These are phyloP conservation scores for Uropsilus gracilis DNA, from an alignment of 2,113 vertebrate species.

Conservation along the genomic window DNA sequence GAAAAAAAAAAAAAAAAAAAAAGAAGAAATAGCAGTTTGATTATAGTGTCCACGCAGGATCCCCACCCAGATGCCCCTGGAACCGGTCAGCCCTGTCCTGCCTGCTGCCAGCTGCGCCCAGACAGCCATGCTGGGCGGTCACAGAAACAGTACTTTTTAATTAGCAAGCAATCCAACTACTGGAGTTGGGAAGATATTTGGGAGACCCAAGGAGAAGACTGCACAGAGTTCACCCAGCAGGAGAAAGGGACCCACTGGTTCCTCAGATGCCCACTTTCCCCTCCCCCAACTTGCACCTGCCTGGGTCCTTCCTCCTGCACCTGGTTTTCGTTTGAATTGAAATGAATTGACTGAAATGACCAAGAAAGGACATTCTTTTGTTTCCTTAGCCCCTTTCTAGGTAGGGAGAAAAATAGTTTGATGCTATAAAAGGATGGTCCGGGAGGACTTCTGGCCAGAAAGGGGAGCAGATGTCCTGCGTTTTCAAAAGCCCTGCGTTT, in stretches of 20 bases:
- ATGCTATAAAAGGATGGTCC: not conserved
- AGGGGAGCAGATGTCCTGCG: not conserved
- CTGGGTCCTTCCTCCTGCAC: not conserved
- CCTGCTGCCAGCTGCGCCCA: conserved; percentile 27
- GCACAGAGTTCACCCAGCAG: conserved; percentile 56
- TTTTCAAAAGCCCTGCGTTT: conserved; percentile 42
- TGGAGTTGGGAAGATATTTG: conserved; percentile 69
- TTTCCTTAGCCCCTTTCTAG: conserved; percentile 4
- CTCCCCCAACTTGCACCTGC: not conserved
- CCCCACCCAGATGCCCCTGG: too few relatives aligned
- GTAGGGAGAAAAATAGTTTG: conserved; percentile 36
- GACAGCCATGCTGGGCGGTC: conserved; percentile 48
- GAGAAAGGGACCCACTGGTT: conserved; percentile 13
- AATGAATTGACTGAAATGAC: not conserved
- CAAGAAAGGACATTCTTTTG: not conserved
- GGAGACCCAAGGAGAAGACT: not conserved
- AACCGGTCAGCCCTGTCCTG: too few relatives aligned
- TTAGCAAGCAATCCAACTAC: conserved; percentile 73
- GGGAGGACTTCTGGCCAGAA: conserved; percentile 27
- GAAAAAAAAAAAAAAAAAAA: not conserved
- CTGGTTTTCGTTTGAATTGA: conserved; percentile 50
- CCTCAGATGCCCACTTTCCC: not conserved
- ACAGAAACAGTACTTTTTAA: conserved; percentile 73
- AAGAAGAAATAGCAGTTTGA: not conserved
- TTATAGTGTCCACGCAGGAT: not conserved